phyloP scores from a whole-genome alignment of 2,113 vertebrate genomes.

The Cebus imitator region DNA sequence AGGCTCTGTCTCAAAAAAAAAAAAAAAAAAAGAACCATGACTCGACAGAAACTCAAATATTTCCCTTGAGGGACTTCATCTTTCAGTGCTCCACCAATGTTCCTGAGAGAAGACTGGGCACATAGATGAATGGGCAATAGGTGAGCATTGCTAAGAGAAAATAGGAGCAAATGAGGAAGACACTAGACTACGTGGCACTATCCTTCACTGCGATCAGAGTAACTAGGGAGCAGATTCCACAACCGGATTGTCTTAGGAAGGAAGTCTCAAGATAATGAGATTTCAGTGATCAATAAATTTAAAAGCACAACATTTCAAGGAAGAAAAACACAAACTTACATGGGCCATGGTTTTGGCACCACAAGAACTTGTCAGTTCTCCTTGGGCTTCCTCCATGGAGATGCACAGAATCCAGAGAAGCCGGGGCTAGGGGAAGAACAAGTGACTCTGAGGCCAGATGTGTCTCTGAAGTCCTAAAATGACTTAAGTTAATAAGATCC shows the following conservation, averaged over 20 bases:
- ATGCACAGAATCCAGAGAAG: not conserved
- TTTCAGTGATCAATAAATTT: not conserved
- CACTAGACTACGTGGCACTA: not conserved
- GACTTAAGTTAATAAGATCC: not conserved
- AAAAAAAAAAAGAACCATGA: not conserved
- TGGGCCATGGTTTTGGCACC: slow-evolving; percentile 1
- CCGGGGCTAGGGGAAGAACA: not conserved
- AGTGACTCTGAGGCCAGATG: not conserved
- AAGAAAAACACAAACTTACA: not conserved
- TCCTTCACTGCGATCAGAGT: not conserved
- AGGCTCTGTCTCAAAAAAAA: too few species aligned
- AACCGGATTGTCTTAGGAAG: not conserved
- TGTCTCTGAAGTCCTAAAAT: not conserved
- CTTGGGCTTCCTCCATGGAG: not conserved
- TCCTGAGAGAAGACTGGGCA: not conserved
- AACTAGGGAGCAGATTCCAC: not conserved
- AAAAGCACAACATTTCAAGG: not conserved
- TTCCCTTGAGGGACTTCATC: not conserved
- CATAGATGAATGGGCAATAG: not conserved
- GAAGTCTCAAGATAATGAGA: not conserved
- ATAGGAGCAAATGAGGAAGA: not conserved
- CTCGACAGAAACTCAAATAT: not conserved
- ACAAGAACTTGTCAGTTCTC: not conserved
- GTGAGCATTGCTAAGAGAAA: not conserved
- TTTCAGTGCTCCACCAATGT: not conserved